phyloP scores from a whole-genome alignment of 2,888 invertebrate species.

The Balanococcus diminutus region DNA sequence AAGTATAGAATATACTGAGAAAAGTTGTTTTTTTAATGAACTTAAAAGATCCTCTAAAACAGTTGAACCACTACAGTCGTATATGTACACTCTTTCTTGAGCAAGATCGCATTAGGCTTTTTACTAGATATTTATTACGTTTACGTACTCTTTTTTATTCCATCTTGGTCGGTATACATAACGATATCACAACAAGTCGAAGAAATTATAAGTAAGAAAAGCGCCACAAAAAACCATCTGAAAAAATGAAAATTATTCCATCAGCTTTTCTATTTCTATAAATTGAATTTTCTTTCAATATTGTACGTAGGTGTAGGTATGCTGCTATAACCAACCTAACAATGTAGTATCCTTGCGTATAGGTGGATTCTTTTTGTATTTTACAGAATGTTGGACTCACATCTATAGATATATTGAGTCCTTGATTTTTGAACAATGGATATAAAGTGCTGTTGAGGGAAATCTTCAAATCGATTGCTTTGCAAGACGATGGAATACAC shows the following conservation, averaged over 20 bases:
- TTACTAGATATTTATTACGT: background rate
- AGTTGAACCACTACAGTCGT: no score
- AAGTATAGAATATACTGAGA: no score
- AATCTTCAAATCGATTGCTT: conserved; percentile 56
- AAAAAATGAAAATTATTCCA: background rate
- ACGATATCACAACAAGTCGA: conserved; percentile 19
- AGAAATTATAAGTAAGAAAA: conserved; percentile 2
- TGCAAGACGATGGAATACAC: conserved; percentile 58
- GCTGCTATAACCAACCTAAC: conserved; percentile 45
- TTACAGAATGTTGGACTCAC: conserved; percentile 52
- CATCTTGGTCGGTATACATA: background rate
- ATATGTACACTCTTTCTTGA: no score
- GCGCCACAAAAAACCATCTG: background rate
- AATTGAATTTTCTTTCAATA: background rate
- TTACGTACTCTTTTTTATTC: conserved; percentile 1
- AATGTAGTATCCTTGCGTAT: conserved; percentile 46
- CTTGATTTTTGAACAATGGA: conserved; percentile 50
- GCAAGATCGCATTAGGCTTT: background rate
- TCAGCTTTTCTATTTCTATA: background rate
- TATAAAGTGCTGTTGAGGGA: conserved; percentile 58
- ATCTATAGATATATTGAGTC: conserved; percentile 47
- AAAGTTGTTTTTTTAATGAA: no score
- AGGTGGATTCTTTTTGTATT: conserved; percentile 24
- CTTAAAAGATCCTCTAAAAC: no score
- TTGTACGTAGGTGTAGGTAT: background rate